Base-by-base conservation (phyloP, 2,113 vertebrate species). In the Meles meles region DNA sequence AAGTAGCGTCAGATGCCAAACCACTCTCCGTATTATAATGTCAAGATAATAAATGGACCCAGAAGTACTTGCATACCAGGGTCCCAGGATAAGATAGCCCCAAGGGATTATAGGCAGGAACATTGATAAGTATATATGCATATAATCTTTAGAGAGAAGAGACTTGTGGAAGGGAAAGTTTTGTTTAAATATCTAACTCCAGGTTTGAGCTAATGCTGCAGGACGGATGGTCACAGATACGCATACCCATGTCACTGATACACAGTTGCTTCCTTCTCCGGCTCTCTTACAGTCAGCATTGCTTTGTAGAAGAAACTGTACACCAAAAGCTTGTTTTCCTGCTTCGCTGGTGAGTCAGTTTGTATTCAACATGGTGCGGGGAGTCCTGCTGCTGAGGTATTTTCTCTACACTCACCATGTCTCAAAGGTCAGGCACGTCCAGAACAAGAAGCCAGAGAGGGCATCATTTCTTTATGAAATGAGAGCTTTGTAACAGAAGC, bases 161-260 rank as follows among this genome's bases (percentile, higher is more conserved):
- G 31, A 6, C 18, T 83, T 11, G 23, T 42, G 31, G 31, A 77
- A 95, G 3, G 12, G 23, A 23, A 1, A 15, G 7, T 59, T 94
- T 94, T 92, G 4, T 93, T 79, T 88, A 80, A 91, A 86, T 81
- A 85, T 27, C 4, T 52, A 85, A 91, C 61, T 74, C 31, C 17
- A 87, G 83, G n/a, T 93, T 74, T 84, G 67, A 87, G 42, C 74
- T 77, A 47, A 21, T 27, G 7, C 44, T 29, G 14, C 23, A 83
- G 10, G 3, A 39, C 18, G 27, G 7, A 27, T 42, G n/a, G 3
- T 63, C 25, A n/a, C 7, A 39, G 39, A 74, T 21, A 81, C 4
- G n/a, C 29, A n/a, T 1, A 59, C 3, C 2, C 1, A 0, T 12
- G 29, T 44, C 67, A 3, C 15, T 47, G 13, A 44, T 25, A 20